Evolutionary conservation across 2,113 vertebrate species (phyloP).

Genomic region (Labeo rohita): DNA sequence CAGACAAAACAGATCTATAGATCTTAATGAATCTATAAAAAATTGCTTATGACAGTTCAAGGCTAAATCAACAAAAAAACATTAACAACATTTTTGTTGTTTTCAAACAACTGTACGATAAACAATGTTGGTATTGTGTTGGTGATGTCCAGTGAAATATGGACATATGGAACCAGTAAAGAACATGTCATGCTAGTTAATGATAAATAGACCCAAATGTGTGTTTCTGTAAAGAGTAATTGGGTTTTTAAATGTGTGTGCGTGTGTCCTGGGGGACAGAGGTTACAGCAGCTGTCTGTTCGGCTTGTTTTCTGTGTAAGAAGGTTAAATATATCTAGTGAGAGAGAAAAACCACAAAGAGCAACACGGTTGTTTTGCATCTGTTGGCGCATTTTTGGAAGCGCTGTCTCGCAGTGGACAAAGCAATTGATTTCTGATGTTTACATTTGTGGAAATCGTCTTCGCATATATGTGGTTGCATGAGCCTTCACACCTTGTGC

Average conservation of each 20-base stretch:
- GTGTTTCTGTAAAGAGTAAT: neutral
- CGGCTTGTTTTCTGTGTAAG: neutral
- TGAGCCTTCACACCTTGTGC: conserved; percentile 5
- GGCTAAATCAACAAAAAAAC: too few relatives aligned
- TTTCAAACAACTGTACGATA: neutral
- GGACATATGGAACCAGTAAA: neutral
- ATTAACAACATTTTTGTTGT: too few relatives aligned
- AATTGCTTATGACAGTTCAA: neutral
- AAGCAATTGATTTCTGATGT: neutral
- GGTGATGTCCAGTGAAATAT: neutral
- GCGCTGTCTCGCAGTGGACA: neutral
- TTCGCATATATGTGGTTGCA: neutral
- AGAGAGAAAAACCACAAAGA: neutral
- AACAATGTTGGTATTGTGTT: neutral
- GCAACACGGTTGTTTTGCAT: neutral
- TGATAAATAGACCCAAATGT: neutral
- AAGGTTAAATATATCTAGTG: neutral
- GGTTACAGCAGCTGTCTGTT: neutral
- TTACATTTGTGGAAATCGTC: neutral
- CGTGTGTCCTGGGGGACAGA: neutral
- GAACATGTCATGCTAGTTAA: neutral
- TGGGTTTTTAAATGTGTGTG: neutral
- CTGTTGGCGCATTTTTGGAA: neutral
- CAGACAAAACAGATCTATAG: neutral
- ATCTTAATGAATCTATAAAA: neutral